These are phyloP conservation scores for Tipula vernalis DNA, from an alignment of 2,888 invertebrate species.

Conservation along the genomic window DNA sequence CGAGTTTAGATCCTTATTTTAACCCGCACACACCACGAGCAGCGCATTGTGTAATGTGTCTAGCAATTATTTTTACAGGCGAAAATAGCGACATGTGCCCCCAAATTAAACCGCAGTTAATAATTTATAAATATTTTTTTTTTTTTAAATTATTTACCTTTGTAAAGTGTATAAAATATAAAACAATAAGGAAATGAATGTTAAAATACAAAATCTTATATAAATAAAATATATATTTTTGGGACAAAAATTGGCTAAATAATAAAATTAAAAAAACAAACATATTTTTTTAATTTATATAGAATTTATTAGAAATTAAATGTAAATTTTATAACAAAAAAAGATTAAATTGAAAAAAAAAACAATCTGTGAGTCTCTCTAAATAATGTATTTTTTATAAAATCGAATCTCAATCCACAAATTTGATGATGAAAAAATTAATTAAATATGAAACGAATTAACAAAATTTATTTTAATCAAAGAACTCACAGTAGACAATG, in stretches of 20 bases:
- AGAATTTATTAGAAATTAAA: background rate
- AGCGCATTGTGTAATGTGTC: background rate
- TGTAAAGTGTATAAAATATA: background rate
- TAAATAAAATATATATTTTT: background rate
- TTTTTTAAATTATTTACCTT: background rate
- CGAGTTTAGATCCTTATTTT: background rate
- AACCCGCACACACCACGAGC: background rate
- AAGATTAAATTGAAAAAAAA: background rate
- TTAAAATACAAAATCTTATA: background rate
- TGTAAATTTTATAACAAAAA: background rate
- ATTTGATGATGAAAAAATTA: background rate
- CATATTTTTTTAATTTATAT: conserved; percentile 4
- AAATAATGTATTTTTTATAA: background rate
- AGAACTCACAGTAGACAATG: background rate
- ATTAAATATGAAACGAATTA: background rate
- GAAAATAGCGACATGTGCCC: background rate
- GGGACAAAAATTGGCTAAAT: background rate
- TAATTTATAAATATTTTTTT: background rate
- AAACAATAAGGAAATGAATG: background rate
- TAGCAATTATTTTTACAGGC: background rate
- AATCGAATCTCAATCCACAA: background rate
- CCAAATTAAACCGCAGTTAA: background rate
- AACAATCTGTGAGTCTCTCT: background rate
- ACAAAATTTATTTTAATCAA: background rate
- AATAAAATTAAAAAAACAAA: background rate